These are phyloP conservation scores for Platygyra sinensis DNA, from an alignment of 64 coral and sea anemone species.

Conservation along the genomic window DNA sequence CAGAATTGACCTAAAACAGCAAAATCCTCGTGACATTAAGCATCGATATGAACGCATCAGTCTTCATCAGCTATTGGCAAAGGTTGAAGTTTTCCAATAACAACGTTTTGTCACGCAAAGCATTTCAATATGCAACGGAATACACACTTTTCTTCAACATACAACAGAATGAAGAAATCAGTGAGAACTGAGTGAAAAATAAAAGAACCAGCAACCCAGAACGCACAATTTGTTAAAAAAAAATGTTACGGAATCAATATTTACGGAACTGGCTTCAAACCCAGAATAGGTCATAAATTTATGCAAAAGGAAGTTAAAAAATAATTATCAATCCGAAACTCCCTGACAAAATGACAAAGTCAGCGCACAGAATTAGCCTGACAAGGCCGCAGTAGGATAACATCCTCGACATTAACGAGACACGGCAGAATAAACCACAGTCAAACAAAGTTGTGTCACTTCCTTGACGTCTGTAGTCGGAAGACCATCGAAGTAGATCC, in stretches of 20 bases:
- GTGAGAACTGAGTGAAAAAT: not conserved
- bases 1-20: no score
- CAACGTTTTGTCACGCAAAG: not conserved
- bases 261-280: not conserved
- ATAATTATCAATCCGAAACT: not conserved
- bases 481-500: no score
- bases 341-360: not conserved
- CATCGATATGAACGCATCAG: no score
- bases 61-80: no score
- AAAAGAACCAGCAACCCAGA: constrained; percentile 14
- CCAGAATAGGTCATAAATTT: not conserved
- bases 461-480: no score
- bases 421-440: no score
- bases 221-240: constrained; percentile 14
- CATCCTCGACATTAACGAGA: no score
- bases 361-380: not conserved
- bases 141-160: not conserved
- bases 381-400: no score
- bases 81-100: no score
- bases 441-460: no score
- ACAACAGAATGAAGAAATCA: constrained; percentile 4
- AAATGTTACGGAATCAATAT: constrained; percentile 2
- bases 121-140: constrained; percentile 1
- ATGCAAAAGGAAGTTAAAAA: not conserved
- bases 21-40: no score